phyloP scores from a whole-genome alignment of 2,113 vertebrate genomes.

The Anser brachyrhynchus region DNA sequence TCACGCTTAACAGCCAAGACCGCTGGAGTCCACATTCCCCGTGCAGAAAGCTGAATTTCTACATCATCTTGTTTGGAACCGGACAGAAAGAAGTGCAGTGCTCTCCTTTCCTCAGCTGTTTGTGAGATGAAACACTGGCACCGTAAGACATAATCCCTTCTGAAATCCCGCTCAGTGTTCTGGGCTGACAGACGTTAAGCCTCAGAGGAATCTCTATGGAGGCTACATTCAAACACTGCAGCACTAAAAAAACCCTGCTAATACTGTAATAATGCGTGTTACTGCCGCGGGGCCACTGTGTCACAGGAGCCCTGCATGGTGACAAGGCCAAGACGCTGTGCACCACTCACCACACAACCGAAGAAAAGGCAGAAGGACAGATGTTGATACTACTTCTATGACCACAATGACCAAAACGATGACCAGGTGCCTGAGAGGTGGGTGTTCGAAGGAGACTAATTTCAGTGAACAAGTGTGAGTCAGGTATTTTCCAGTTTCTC shows the following conservation, averaged over 20 bases:
- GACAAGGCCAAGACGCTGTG: no score
- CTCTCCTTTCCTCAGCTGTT: background rate
- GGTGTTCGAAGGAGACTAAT: background rate
- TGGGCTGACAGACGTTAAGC: background rate
- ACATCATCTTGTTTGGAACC: background rate
- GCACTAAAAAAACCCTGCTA: background rate
- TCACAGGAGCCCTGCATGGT: background rate
- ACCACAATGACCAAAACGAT: background rate
- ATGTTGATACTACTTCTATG: background rate
- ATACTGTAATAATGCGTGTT: rapidly evolving
- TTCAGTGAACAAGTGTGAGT: background rate
- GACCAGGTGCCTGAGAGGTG: background rate
- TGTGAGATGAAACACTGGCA: background rate
- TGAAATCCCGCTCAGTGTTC: background rate
- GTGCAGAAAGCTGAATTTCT: background rate
- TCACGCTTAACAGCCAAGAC: background rate
- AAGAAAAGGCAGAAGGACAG: background rate
- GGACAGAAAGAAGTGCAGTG: background rate
- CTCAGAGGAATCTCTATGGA: background rate
- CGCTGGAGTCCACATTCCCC: background rate
- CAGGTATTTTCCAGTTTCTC: background rate
- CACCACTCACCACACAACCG: rapidly evolving
- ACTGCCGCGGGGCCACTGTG: background rate
- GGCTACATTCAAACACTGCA: background rate
- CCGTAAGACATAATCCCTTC: background rate